Evolutionary conservation across 2,113 vertebrate genomes (phyloP).

Genomic region (Symphodus melops): DNA sequence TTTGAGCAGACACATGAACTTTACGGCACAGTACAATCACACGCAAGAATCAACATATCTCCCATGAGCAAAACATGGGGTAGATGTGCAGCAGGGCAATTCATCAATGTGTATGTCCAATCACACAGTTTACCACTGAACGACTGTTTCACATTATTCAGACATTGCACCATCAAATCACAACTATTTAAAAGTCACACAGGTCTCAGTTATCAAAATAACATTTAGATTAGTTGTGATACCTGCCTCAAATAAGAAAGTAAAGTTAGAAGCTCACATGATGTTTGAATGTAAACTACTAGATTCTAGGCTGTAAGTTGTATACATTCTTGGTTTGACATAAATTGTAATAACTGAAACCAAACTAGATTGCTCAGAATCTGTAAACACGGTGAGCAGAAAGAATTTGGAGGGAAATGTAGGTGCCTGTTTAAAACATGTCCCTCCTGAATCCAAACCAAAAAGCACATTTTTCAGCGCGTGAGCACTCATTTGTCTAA

Average conservation of each 20-base stretch:
- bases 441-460: too few species aligned
- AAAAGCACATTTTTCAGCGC: too few species aligned
- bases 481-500: too few species aligned
- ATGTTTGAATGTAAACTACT: too few species aligned
- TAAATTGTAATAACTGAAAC: background rate
- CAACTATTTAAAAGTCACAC: constrained; percentile 1
- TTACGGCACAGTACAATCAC: constrained; percentile 27
- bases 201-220: background rate
- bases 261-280: too few species aligned
- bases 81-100: constrained; percentile 52
- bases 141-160: constrained; percentile 50
- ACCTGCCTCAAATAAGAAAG: too few species aligned
- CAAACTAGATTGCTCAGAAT: too few species aligned
- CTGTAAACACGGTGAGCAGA: too few species aligned
- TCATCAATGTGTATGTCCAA: constrained; percentile 35
- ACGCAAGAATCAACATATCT: constrained; percentile 60
- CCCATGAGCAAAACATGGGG: constrained; percentile 48
- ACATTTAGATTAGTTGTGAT: too few species aligned
- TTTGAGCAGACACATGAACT: constrained; percentile 26
- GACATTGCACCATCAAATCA: constrained; percentile 45
- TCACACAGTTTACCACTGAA: constrained; percentile 25
- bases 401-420: too few species aligned
- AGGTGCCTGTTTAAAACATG: too few species aligned
- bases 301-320: background rate
- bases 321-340: background rate